Base-by-base conservation (phyloP, 1,140 invertebrate species). In the Mactra quadrangularis region DNA sequence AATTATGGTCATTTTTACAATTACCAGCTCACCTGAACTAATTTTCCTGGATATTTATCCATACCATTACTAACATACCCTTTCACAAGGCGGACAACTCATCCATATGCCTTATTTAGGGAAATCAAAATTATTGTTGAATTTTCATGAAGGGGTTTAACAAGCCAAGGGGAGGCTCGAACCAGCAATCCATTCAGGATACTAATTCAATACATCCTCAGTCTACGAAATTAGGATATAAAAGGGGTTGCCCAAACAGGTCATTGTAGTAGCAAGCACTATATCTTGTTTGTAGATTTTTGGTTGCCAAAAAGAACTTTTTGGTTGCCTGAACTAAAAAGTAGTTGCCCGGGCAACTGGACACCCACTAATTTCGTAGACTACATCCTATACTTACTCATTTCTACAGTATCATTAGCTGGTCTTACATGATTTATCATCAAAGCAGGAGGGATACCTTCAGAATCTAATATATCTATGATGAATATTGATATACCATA, bases 311-410 rank as follows among this genome's bases (percentile, higher is more conserved):
- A 62, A 19, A 13, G 1, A 31, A 33, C 59, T 62, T 9, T n/a
- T 7, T n/a, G 29, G 17, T 27, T 17, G n/a, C 29, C 35, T 19
- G 17, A 17, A 35, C 59, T 62, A 9, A 11, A 62, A 19, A 19
- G 38, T 62, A n/a, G 9, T 35, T 17, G 31, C 1, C 29, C 11
- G 33, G 29, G 17, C 19, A 3, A 33, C 29, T 62, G 17, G 17
- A 17, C 3, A 27, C 35, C 19, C 15, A 62, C 55, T 27, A 4
- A 3, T 29, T 29, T 19, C 33, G 38, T 62, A n/a, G 9, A 7
- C 3, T 62, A 31, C 7, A 62, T 33, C 31, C n/a, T 33, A 62
- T 62, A 62, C 19, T 33, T 3, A 62, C 62, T 22, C 62, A 66
- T 66, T 15, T 47, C 19, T 27, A 1, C 41, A 29, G 62, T 47